Percentiles rank a stretch among this genome's conserved stretches.
Evolutionary conservation across 2,797 vertebrate genomes (phyloP).

Genomic region (Spheniscus humboldti): DNA sequence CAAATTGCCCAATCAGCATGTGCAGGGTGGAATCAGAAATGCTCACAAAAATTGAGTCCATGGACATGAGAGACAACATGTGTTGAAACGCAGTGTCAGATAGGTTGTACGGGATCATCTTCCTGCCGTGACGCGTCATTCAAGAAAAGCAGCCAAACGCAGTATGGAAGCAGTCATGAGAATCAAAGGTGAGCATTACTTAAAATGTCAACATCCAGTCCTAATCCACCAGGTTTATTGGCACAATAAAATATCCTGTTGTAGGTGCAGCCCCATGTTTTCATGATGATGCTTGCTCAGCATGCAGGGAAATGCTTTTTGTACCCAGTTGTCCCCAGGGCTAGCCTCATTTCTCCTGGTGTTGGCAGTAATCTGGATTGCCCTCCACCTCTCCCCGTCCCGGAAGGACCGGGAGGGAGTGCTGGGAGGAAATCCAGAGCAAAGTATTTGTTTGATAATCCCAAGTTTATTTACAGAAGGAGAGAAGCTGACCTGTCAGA

Average conservation of each 20-base stretch:
- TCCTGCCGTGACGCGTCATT: background rate
- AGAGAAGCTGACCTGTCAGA: background rate
- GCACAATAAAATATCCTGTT: accelerated
- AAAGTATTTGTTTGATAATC: background rate
- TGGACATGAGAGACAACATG: accelerated
- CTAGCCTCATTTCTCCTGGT: background rate
- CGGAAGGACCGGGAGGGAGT: background rate
- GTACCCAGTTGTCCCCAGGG: background rate
- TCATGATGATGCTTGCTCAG: background rate
- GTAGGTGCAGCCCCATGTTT: background rate
- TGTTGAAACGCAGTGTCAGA: accelerated
- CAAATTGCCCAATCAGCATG: too few species aligned
- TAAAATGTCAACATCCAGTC: background rate
- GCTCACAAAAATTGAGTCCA: background rate
- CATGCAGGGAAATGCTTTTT: background rate
- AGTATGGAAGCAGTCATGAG: background rate
- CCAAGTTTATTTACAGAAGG: background rate
- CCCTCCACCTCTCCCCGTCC: background rate
- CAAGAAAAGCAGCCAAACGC: background rate
- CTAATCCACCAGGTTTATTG: background rate
- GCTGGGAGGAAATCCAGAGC: background rate
- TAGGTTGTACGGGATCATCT: accelerated
- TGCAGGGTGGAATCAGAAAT: background rate
- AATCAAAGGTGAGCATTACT: background rate
- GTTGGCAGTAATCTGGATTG: background rate